These are phyloP conservation scores for Andricus quercusramuli DNA, from an alignment of 2,888 invertebrate species.

Conservation along the genomic window DNA sequence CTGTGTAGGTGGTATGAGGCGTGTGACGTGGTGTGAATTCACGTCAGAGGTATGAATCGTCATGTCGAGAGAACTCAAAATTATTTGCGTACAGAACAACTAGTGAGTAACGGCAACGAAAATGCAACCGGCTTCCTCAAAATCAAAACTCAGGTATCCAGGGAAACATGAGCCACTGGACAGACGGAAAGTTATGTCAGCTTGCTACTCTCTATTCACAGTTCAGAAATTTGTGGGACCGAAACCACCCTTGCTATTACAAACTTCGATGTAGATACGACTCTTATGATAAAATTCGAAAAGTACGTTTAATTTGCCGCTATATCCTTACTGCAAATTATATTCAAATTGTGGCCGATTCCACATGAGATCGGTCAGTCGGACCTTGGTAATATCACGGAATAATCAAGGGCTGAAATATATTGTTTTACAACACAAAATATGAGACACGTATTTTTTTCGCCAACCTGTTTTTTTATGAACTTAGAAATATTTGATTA, in stretches of 20 bases:
- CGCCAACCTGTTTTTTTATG: no score
- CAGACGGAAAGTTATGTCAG: conserved; percentile 46
- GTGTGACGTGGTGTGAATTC: conserved; percentile 30
- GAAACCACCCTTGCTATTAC: conserved; percentile 45
- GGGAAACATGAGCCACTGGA: conserved; percentile 47
- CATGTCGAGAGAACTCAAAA: conserved; percentile 44
- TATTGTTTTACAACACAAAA: no score
- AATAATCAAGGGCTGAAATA: no score
- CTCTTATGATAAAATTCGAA: conserved; percentile 46
- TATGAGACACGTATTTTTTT: no score
- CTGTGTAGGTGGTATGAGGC: background rate
- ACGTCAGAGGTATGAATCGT: conserved; percentile 31
- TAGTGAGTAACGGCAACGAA: conserved; percentile 12
- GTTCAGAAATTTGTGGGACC: conserved; percentile 50
- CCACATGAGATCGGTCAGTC: no score
- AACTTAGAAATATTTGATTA: no score
- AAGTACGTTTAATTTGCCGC: conserved; percentile 32
- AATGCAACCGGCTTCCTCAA: conserved; percentile 15
- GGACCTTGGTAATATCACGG: no score
- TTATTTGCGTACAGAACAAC: conserved; percentile 33
- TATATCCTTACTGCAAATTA: background rate
- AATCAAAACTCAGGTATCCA: conserved; percentile 27
- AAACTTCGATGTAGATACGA: conserved; percentile 43
- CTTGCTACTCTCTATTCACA: conserved; percentile 46
- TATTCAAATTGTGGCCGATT: background rate